These are phyloP conservation scores for Symphodus melops DNA, from an alignment of 2,113 vertebrate genomes.

Conservation along the genomic window DNA sequence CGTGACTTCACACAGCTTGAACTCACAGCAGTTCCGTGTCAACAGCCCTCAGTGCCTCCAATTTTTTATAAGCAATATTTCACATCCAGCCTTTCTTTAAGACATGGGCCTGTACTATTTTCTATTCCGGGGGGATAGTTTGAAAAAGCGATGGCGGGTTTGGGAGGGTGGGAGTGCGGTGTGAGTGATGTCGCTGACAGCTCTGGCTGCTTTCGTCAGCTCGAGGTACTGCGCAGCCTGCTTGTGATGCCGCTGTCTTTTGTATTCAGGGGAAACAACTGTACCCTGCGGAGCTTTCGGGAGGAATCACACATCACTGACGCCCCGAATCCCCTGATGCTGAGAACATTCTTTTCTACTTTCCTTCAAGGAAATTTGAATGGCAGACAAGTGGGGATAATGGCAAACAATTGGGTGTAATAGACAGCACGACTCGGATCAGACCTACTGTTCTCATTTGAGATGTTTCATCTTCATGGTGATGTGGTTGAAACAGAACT, in stretches of 20 bases:
- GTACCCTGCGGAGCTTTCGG: constrained; percentile 72
- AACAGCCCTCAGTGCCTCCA: constrained; percentile 70
- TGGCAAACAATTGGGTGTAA: constrained; percentile 65
- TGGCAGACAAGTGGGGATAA: constrained; percentile 74
- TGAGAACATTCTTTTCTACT: constrained; percentile 55
- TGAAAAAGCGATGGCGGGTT: constrained; percentile 57
- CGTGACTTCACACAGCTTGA: constrained; percentile 56
- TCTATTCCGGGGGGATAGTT: constrained; percentile 79
- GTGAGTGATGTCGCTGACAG: constrained; percentile 83
- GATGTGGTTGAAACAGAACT: constrained; percentile 34
- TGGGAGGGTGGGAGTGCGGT: constrained; percentile 56
- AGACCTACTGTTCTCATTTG: constrained; percentile 49
- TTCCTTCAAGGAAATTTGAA: constrained; percentile 73
- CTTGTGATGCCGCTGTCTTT: constrained; percentile 79
- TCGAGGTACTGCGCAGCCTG: constrained; percentile 75
- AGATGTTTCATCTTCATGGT: constrained; percentile 45
- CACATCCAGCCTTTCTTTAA: constrained; percentile 72
- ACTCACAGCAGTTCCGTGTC: constrained; percentile 74
- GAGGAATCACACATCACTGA: constrained; percentile 73
- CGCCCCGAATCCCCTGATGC: constrained; percentile 63
- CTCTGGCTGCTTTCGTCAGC: constrained; percentile 79
- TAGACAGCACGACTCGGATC: constrained; percentile 48
- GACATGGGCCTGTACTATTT: constrained; percentile 63
- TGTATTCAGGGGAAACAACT: constrained; percentile 80
- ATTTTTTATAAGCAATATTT: constrained; percentile 74